These are phyloP conservation scores for Apodemia hepburni DNA, from an alignment of 2,888 invertebrate genomes.

Conservation along the genomic window DNA sequence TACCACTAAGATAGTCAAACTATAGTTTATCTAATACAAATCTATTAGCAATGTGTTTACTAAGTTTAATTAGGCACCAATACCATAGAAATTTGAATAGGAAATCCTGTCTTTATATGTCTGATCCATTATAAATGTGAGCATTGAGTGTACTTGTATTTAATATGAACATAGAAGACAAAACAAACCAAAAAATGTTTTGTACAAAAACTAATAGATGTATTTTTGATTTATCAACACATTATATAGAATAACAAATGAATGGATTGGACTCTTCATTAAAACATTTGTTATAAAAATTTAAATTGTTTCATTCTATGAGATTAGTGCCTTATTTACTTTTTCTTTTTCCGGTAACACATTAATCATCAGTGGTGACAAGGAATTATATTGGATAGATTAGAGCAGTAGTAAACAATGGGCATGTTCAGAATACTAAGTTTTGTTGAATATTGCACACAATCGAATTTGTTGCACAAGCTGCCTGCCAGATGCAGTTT, in stretches of 20 bases:
- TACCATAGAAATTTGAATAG: too few species aligned
- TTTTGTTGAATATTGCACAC: conserved; percentile 56
- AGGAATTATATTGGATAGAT: conserved; percentile 51
- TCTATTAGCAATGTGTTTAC: not conserved
- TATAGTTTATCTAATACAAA: not conserved
- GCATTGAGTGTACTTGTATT: not conserved
- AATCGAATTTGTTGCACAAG: conserved; percentile 53
- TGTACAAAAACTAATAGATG: too few species aligned
- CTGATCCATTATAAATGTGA: not conserved
- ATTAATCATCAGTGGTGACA: conserved; percentile 58
- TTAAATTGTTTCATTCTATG: not conserved
- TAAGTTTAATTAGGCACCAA: not conserved
- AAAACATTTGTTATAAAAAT: too few species aligned
- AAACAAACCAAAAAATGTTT: not conserved
- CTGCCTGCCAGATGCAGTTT: conserved; percentile 43
- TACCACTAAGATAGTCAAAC: conserved; percentile 39
- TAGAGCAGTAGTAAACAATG: conserved; percentile 36
- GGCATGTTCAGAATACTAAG: conserved; percentile 24
- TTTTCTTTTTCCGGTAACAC: conserved; percentile 58
- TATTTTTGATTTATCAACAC: too few species aligned
- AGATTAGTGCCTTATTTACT: conserved; percentile 19
- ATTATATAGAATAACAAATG: too few species aligned
- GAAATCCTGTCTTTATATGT: too few species aligned
- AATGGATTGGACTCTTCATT: too few species aligned
- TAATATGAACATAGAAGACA: not conserved